These are phyloP conservation scores for Sebastes schlegelii DNA, from an alignment of 2,113 vertebrate species.

Conservation along the genomic window DNA sequence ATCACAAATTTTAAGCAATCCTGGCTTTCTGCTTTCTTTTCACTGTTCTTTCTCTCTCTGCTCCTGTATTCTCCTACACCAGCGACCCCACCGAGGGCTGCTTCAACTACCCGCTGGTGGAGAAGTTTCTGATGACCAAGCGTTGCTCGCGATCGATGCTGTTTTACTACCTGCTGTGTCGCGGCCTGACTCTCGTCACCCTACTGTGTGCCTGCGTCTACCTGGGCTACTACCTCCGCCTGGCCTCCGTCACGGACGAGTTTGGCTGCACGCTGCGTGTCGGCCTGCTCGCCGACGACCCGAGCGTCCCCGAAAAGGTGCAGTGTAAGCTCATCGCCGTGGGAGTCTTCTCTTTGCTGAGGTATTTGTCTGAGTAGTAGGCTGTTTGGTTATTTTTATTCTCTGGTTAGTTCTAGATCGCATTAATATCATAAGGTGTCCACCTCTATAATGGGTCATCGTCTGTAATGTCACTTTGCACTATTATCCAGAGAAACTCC, in stretches of 20 bases:
- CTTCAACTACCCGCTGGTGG: slow-evolving; percentile 94
- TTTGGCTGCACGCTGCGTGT: slow-evolving; percentile 91
- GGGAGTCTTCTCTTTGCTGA: slow-evolving; percentile 93
- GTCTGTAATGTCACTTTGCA: too few species aligned
- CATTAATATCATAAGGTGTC: too few species aligned
- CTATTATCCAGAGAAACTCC: too few species aligned
- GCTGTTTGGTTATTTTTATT: too few species aligned
- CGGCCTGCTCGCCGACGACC: slow-evolving; percentile 88
- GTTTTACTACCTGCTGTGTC: slow-evolving; percentile 88
- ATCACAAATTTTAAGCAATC: too few species aligned
- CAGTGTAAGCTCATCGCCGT: slow-evolving; percentile 96
- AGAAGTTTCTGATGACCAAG: slow-evolving; percentile 95
- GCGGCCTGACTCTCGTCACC: slow-evolving; percentile 84
- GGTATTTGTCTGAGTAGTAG: slow-evolving; percentile 62
- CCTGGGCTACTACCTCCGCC: slow-evolving; percentile 92
- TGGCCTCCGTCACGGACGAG: slow-evolving; percentile 90
- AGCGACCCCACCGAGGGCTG: slow-evolving; percentile 88
- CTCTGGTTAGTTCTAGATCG: too few species aligned
- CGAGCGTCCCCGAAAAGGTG: slow-evolving; percentile 84
- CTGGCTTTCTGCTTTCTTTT: too few species aligned
- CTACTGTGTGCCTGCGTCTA: slow-evolving; percentile 88
- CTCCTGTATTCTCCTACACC: neutral
- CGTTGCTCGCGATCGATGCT: slow-evolving; percentile 84
- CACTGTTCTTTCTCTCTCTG: neutral
- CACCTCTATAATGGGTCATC: too few species aligned